Conservation (phyloP, 1,140 invertebrate genomes). For the Musca domestica region DNA sequence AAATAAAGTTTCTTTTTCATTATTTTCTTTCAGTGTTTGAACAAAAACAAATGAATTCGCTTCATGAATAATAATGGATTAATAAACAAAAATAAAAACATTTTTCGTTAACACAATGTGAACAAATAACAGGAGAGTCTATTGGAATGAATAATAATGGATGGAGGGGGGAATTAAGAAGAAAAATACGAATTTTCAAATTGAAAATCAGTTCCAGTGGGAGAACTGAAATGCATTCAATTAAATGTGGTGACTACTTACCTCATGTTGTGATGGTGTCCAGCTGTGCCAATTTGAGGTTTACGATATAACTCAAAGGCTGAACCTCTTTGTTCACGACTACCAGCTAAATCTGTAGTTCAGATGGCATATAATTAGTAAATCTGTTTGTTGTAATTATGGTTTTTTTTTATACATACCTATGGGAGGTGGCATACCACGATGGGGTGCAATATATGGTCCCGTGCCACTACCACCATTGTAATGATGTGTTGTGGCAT, state of each 20-base stretch:
- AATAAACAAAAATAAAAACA: slow-evolving; percentile 52
- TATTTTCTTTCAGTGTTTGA: background rate
- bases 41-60: background rate
- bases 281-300: slow-evolving; percentile 61
- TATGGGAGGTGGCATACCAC: slow-evolving; percentile 54
- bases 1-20: background rate
- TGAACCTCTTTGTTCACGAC: slow-evolving; percentile 86
- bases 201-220: background rate
- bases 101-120: slow-evolving; percentile 52
- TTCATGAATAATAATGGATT: background rate
- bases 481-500: slow-evolving; percentile 46
- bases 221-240: background rate
- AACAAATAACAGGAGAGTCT: background rate
- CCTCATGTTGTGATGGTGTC: slow-evolving; percentile 71
- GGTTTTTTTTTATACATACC: slow-evolving; percentile 29
- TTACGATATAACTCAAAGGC: slow-evolving; percentile 94
- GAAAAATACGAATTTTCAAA: background rate
- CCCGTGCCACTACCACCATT: slow-evolving; percentile 49
- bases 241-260: slow-evolving; percentile 48
- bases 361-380: background rate
- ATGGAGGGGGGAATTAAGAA: background rate
- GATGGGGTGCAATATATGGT: slow-evolving; percentile 56
- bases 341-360: slow-evolving; percentile 75
- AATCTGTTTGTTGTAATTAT: background rate
- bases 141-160: background rate